A percentile compares a stretch with the other conserved stretches of the same genome.
Evolutionary conservation across 35 echinoderm and acorn worm species (phyloP).

Genomic region (Acanthaster planci): DNA sequence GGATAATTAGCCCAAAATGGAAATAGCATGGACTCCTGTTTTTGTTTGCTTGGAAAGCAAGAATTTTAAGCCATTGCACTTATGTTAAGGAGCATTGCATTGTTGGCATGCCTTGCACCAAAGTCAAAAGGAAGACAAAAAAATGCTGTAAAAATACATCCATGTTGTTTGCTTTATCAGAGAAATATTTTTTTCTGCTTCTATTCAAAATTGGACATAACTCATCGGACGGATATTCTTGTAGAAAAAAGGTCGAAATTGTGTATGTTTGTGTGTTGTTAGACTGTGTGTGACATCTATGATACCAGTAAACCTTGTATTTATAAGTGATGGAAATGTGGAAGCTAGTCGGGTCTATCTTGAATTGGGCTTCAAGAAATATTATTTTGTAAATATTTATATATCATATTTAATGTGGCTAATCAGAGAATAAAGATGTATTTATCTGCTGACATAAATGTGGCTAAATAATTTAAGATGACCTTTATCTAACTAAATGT

Average conservation of each 20-base stretch:
- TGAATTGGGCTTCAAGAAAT: neutral
- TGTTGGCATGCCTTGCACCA: no score
- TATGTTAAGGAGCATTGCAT: no score
- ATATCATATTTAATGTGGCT: slow-evolving; percentile 30
- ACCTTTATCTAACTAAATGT: neutral
- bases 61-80: no score
- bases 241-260: neutral
- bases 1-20: no score
- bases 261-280: neutral
- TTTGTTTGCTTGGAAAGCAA: no score
- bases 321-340: neutral
- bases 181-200: neutral
- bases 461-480: slow-evolving; percentile 17
- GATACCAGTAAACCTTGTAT: slow-evolving; percentile 11
- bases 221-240: neutral
- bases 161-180: neutral
- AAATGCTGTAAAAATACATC: no score
- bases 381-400: slow-evolving; percentile 31
- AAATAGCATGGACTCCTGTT: no score
- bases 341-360: neutral
- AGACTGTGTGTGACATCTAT: slow-evolving; percentile 20
- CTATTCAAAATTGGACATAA: neutral
- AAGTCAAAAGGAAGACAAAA: no score
- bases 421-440: slow-evolving; percentile 28
- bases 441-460: slow-evolving; percentile 27